These are phyloP conservation scores for Semotilus atromaculatus DNA, from an alignment of 2,797 vertebrate genomes.

Conservation along the genomic window DNA sequence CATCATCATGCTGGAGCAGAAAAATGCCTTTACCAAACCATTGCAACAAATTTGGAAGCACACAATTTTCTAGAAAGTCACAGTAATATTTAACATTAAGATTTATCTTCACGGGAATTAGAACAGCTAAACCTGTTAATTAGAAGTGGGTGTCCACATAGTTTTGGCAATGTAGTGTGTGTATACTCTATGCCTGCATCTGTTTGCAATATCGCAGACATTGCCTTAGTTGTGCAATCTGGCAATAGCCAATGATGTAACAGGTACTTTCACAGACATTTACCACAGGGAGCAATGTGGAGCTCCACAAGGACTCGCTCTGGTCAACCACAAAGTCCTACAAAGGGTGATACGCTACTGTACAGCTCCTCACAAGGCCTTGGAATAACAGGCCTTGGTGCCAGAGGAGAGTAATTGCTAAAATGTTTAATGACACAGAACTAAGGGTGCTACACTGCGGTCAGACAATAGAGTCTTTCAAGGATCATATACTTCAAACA, in stretches of 20 bases:
- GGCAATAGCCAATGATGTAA: constrained; percentile 31
- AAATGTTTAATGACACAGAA: constrained; percentile 47
- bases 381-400: constrained; percentile 60
- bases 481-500: constrained; percentile 10
- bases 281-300: constrained; percentile 71
- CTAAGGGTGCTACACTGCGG: constrained; percentile 31
- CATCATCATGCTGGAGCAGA: not conserved
- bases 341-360: constrained; percentile 64
- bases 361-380: constrained; percentile 64
- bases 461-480: constrained; percentile 41
- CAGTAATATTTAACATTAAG: not conserved
- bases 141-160: not conserved
- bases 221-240: constrained; percentile 15
- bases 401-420: constrained; percentile 59
- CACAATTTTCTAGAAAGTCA: not conserved
- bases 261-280: constrained; percentile 36
- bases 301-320: constrained; percentile 33
- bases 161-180: not conserved
- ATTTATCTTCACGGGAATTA: not conserved
- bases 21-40: not conserved
- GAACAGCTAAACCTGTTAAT: constrained; percentile 13
- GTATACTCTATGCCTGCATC: not conserved
- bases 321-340: constrained; percentile 59
- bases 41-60: not conserved
- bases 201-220: constrained; percentile 29